phyloP scores from a whole-genome alignment of 2,797 vertebrate species.

The Apogon hyalosoma region DNA sequence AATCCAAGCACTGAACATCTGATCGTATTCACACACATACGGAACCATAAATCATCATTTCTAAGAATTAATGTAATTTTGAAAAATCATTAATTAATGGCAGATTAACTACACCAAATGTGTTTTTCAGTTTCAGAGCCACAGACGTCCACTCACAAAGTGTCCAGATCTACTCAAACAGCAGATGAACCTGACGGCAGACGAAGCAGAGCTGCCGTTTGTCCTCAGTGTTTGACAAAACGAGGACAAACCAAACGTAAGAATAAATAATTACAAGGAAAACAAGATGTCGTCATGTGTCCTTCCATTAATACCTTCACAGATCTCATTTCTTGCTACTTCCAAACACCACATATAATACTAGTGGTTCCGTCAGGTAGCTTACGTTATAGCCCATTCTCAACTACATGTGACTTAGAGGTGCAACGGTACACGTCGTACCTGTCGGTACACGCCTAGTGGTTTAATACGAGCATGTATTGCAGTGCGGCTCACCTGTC shows the following conservation, averaged over 20 bases:
- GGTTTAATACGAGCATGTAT: no score
- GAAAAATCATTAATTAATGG: not conserved
- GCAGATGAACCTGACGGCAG: constrained; percentile 45
- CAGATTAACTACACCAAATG: not conserved
- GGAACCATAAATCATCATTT: not conserved
- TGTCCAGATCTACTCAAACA: constrained; percentile 57
- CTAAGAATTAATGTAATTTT: not conserved
- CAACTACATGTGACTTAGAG: no score
- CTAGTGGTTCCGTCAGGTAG: no score
- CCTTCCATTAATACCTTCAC: no score
- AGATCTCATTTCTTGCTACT: no score
- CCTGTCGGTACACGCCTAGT: no score
- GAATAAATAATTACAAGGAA: not conserved
- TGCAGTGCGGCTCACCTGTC: no score
- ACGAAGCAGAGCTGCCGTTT: constrained; percentile 7
- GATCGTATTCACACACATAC: not conserved
- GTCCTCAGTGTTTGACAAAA: constrained; percentile 39
- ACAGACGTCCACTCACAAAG: constrained; percentile 3
- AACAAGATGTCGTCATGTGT: no score
- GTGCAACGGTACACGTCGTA: no score
- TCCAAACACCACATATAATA: no score
- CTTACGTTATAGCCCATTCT: no score
- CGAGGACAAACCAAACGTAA: constrained; percentile 41
- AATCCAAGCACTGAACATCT: no score
- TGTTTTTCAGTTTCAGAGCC: constrained; percentile 52